Conservation (phyloP, 2,888 invertebrate genomes). For the Miltochrista miniata region DNA sequence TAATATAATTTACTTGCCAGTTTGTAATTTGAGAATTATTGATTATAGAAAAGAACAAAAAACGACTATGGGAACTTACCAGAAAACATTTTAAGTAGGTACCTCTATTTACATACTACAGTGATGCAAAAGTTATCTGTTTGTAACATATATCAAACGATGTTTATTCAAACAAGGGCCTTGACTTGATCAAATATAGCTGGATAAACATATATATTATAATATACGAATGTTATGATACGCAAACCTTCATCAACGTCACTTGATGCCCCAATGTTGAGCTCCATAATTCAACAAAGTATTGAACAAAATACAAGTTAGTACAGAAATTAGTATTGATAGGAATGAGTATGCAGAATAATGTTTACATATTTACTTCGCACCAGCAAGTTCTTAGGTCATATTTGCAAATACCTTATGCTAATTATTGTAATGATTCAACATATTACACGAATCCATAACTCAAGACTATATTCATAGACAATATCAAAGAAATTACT, state of each 20-base stretch:
- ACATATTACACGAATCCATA: slow-evolving; percentile 5
- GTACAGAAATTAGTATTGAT: slow-evolving; percentile 19
- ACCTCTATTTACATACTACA: slow-evolving; percentile 7
- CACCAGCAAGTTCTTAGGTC: not conserved
- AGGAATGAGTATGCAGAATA: slow-evolving; percentile 15
- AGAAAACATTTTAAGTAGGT: too few relatives aligned
- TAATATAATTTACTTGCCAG: too few relatives aligned
- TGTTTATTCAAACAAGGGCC: slow-evolving; percentile 9
- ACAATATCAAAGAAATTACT: slow-evolving; percentile 32
- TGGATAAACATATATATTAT: slow-evolving; percentile 19
- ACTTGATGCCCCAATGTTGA: slow-evolving; percentile 43
- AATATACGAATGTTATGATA: slow-evolving; percentile 28
- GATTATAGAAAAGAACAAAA: too few relatives aligned
- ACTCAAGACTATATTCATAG: slow-evolving; percentile 13
- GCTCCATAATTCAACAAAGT: slow-evolving; percentile 41
- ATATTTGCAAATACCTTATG: not conserved
- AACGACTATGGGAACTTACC: too few relatives aligned
- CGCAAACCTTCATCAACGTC: slow-evolving; percentile 38
- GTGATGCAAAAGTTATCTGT: slow-evolving; percentile 15
- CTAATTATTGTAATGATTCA: not conserved
- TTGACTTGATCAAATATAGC: slow-evolving; percentile 17
- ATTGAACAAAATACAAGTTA: slow-evolving; percentile 40
- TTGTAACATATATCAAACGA: slow-evolving; percentile 6
- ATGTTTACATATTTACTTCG: slow-evolving; percentile 12
- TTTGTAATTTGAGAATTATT: too few relatives aligned